Base-by-base conservation (phyloP, 2,113 vertebrate genomes). In the Bombycilla garrulus region DNA sequence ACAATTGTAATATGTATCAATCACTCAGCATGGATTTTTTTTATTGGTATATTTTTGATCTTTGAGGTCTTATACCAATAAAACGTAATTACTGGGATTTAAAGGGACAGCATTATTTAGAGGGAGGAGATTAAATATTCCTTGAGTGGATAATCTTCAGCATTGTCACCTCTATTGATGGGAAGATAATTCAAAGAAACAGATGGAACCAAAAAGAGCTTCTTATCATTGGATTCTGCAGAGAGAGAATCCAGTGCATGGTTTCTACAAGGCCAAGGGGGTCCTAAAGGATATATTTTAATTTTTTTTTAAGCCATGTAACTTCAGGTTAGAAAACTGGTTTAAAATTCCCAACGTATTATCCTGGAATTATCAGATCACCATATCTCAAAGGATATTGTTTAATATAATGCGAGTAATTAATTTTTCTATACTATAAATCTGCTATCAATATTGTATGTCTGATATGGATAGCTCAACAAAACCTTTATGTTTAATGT, bases 1-100 rank as follows among this genome's bases (percentile, higher is more conserved):
- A 92, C 79, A 67, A 87, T 74, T 83, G 79, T n/a, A 72, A 67
- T 90, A 54, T 40, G 40, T 96, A 95, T 97, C 96, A 91, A 82
- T 94, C 97, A 96, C 91, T 84, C 93, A 72, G 78, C 66, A 62
- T 83, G 35, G 26, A 28, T 58, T 31, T 8, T 16, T 64, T 86
- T 83, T 74, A 56, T 56, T 51, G 14, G 50, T 15, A 19, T 80
- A 53, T 90, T 95, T 95, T 85, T 72, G 61, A 84, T 94, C 35
- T 89, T 92, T 25, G 58, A 85, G 35, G 40, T 81, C 58, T 86
- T 84, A 73, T 72, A 91, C n/a, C 33, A 92, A 81, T 89, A 76
- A 92, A 94, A 61, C 9, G 35, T 81, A 86, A 91, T 96, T 61
- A 48, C 47, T 92, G n/a, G 29, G 47, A 62, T 70, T 95, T 94